Conservation (phyloP, 1,140 invertebrate genomes). For the Drosophila nigromelanica region DNA sequence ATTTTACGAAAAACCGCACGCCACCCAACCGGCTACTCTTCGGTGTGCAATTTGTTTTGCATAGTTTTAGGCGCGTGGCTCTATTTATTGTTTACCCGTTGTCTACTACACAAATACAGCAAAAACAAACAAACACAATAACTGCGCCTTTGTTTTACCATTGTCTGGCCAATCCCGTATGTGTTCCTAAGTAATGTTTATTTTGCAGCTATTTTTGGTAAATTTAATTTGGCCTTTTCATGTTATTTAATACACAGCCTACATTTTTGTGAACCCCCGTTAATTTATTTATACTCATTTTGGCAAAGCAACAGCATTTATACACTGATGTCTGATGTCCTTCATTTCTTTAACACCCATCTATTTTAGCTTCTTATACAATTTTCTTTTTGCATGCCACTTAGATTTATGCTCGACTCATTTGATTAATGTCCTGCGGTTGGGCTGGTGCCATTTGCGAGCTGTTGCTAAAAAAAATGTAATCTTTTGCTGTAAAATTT, state of each 20-base stretch:
- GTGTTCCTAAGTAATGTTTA: constrained; percentile 36
- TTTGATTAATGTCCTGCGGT: constrained; percentile 61
- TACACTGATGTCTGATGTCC: constrained; percentile 37
- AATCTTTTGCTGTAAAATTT: constrained; percentile 41
- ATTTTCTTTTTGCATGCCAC: constrained; percentile 38
- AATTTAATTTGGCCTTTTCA: constrained; percentile 51
- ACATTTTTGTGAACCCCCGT: constrained; percentile 44
- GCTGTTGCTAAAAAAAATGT: constrained; percentile 51
- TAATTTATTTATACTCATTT: constrained; percentile 62
- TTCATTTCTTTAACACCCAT: constrained; percentile 42
- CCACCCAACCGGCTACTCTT: constrained; percentile 8
- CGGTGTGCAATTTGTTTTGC: constrained; percentile 66
- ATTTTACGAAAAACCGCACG: constrained; percentile 45
- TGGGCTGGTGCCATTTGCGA: constrained; percentile 45
- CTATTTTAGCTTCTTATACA: constrained; percentile 4
- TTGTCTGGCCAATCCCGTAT: constrained; percentile 45
- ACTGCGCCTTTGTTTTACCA: constrained; percentile 45
- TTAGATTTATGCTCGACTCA: constrained; percentile 67
- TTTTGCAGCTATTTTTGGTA: constrained; percentile 47
- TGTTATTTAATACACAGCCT: constrained; percentile 45
- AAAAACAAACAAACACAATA: neutral
- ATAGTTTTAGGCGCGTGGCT: constrained; percentile 67
- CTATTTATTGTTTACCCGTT: constrained; percentile 64
- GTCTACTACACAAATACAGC: constrained; percentile 22
- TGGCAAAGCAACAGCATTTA: constrained; percentile 42